Base-by-base conservation (phyloP, 2,113 vertebrate genomes). In the Geococcyx californianus region DNA sequence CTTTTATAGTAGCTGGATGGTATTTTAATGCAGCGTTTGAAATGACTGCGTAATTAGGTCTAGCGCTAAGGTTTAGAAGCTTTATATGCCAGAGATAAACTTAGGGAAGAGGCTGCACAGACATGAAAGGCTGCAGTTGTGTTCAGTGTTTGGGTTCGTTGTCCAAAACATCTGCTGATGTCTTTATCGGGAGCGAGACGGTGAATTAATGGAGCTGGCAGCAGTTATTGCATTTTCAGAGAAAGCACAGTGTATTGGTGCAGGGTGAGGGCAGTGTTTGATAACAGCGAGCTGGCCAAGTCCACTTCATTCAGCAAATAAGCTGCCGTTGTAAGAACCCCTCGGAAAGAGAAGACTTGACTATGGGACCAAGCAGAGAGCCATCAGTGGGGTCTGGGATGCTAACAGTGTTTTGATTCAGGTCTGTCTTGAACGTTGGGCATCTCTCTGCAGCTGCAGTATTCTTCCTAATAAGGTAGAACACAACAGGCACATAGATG, bases 21-120 rank as follows among this genome's bases (percentile, higher is more conserved):
- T 34, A 52, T 86, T 96, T 97, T 94, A 87, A 94, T 94, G 83
- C 73, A 81, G 91, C 80, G 90, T 67, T 95, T 76, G 60, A 69
- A 87, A 67, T 0, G 1, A 24, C 69, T n/a, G 54, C 4, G 0
- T 62, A 14, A 54, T 93, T 83, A 42, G 67, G 74, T 13, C 0
- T 5, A 76, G 66, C 0, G 0, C n/a, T 34, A 15, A 51, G 78
- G 51, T 69, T 93, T 64, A 31, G 58, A 34, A 77, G 78, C 85
- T 91, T 85, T 62, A 49, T 62, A 49, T 2, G 10, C 74, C 28
- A 6, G 5, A 70, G 75, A 95, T 95, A 18, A 62, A 58, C 70
- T n/a, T 14, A 25, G 63, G 16, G 49, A 67, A 84, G 87, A 72
- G 28, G 34, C 76, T 76, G 49, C 29, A 6, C 1, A 4, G 59